phyloP scores from a whole-genome alignment of 1,140 invertebrate genomes.

The Hermetia illucens region DNA sequence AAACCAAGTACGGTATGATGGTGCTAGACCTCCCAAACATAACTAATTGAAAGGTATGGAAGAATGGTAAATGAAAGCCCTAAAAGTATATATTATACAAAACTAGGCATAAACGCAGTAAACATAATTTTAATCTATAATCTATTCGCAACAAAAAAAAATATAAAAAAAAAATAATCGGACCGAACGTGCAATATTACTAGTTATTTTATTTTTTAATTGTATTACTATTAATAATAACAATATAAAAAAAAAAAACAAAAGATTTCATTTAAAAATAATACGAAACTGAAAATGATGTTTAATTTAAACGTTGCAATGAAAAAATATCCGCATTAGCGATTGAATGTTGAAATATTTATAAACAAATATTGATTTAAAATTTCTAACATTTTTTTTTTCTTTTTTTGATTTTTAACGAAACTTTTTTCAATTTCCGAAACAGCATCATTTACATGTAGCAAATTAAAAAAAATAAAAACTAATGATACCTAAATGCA shows the following conservation, averaged over 20 bases:
- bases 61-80: no score
- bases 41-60: slow-evolving; percentile 6
- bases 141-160: not conserved
- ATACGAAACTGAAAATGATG: not conserved
- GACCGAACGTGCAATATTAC: slow-evolving; percentile 40
- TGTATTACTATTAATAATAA: not conserved
- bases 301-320: not conserved
- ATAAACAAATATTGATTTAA: not conserved
- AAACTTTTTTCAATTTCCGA: not conserved
- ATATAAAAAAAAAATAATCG: slow-evolving; percentile 4
- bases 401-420: not conserved
- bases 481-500: no score
- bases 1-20: slow-evolving; percentile 12
- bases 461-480: no score
- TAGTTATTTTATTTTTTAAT: slow-evolving; percentile 35
- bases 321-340: not conserved
- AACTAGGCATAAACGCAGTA: slow-evolving; percentile 1
- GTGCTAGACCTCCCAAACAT: slow-evolving; percentile 27
- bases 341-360: not conserved
- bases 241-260: slow-evolving; percentile 6
- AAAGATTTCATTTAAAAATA: slow-evolving; percentile 14
- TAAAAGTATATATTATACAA: no score
- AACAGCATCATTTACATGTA: no score
- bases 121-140: slow-evolving; percentile 3
- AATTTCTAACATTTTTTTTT: not conserved